Evolutionary conservation across 2,888 invertebrate species (phyloP).

Genomic region (Rotaria sp.): DNA sequence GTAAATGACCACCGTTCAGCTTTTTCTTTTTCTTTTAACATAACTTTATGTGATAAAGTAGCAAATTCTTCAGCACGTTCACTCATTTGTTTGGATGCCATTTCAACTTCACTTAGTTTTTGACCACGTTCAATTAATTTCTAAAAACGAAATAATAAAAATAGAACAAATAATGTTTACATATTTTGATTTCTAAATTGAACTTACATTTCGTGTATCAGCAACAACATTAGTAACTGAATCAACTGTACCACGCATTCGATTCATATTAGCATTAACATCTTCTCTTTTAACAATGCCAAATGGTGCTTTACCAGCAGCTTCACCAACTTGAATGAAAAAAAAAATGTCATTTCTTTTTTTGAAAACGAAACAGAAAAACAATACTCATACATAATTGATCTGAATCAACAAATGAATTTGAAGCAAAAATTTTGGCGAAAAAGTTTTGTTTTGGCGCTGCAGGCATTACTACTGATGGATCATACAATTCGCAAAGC

Average conservation of each 20-base stretch:
- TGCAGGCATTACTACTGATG: slow-evolving; percentile 84
- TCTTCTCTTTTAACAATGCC: slow-evolving; percentile 79
- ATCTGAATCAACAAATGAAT: slow-evolving; percentile 46
- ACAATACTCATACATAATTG: slow-evolving; percentile 44
- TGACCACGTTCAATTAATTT: slow-evolving; percentile 86
- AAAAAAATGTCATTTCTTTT: neutral
- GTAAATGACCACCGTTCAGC: slow-evolving; percentile 26
- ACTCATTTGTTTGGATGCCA: slow-evolving; percentile 83
- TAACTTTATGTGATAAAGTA: slow-evolving; percentile 43
- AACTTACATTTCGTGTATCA: slow-evolving; percentile 42
- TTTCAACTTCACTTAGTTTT: slow-evolving; percentile 80
- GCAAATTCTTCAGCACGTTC: slow-evolving; percentile 78
- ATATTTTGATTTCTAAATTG: too few relatives aligned
- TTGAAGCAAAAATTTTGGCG: slow-evolving; percentile 66
- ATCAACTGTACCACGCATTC: slow-evolving; percentile 66
- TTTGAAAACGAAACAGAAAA: neutral
- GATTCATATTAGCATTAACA: slow-evolving; percentile 64
- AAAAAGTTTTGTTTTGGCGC: slow-evolving; percentile 92
- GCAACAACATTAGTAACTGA: slow-evolving; percentile 65
- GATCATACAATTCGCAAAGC: slow-evolving; percentile 85
- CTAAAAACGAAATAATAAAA: slow-evolving; percentile 58
- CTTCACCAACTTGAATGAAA: slow-evolving; percentile 73
- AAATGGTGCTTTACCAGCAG: slow-evolving; percentile 78
- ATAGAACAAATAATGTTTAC: too few relatives aligned
- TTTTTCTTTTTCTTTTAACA: slow-evolving; percentile 6